phyloP scores from a whole-genome alignment of 2,888 invertebrate genomes.

The Selenia dentaria region DNA sequence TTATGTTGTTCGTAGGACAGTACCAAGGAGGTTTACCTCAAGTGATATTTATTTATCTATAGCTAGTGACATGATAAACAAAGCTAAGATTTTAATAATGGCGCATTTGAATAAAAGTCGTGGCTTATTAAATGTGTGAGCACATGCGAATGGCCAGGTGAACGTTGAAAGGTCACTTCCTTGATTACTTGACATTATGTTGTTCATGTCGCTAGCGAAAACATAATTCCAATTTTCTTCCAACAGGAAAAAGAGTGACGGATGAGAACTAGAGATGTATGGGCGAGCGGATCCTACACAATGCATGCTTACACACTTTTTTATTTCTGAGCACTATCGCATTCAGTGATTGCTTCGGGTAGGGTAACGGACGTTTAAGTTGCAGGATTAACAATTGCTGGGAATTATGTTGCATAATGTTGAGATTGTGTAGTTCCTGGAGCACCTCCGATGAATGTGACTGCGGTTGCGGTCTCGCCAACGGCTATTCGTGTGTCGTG shows the following conservation, averaged over 20 bases:
- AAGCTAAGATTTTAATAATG: too few species aligned
- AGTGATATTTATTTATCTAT: conserved; percentile 46
- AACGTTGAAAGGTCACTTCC: too few species aligned
- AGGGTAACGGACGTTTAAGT: conserved; percentile 53
- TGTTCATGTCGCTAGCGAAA: conserved; percentile 54
- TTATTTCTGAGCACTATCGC: conserved; percentile 78
- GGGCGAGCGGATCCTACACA: conserved; percentile 77
- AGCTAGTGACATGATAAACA: conserved; percentile 40
- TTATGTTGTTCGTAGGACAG: conserved; percentile 80
- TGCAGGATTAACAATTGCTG: conserved; percentile 48
- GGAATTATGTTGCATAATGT: conserved; percentile 41
- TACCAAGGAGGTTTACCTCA: conserved; percentile 62
- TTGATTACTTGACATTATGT: too few species aligned
- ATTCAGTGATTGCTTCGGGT: conserved; percentile 83
- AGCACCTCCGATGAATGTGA: conserved; percentile 97
- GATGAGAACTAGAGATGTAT: conserved; percentile 71
- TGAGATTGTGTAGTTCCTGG: conserved; percentile 93
- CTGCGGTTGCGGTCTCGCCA: conserved; percentile 94
- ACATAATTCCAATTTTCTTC: conserved; percentile 60
- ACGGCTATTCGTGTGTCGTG: conserved; percentile 95
- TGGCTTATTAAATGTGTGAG: too few species aligned
- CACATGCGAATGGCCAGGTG: too few species aligned
- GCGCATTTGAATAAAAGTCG: neutral
- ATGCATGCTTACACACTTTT: conserved; percentile 63
- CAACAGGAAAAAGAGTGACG: conserved; percentile 69